A percentile compares a stretch with the other conserved stretches of the same genome.
phyloP scores from a whole-genome alignment of 2,113 vertebrate genomes.

The Copsychus sechellarum region DNA sequence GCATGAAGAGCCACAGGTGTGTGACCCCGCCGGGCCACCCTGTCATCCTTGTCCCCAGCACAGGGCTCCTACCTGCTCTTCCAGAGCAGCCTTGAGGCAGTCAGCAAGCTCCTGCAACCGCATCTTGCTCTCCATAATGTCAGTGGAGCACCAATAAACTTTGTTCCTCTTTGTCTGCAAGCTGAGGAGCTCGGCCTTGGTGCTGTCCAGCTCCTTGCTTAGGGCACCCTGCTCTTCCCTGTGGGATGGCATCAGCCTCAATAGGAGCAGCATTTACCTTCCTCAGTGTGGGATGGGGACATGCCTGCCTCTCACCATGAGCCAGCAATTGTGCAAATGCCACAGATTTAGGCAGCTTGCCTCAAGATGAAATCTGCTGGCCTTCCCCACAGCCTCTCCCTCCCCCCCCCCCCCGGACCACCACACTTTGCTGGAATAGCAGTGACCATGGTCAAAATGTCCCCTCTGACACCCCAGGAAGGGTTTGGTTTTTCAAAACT shows the following conservation, averaged over 20 bases:
- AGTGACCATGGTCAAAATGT: rapidly evolving
- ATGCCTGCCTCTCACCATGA: rapidly evolving
- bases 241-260: not conserved
- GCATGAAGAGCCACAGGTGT: rapidly evolving
- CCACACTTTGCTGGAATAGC: not conserved
- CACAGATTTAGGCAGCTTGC: not conserved
- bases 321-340: not conserved
- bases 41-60: not conserved
- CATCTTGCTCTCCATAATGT: not conserved
- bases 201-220: conserved; percentile 1
- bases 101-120: not conserved
- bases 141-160: conserved; percentile 16
- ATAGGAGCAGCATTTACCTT: not conserved
- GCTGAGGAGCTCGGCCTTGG: not conserved
- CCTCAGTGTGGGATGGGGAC: rapidly evolving
- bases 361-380: not conserved
- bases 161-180: conserved; percentile 43
- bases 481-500: rapidly evolving
- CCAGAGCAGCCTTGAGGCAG: not conserved
- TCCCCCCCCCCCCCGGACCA: rapidly evolving
- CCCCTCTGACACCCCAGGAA: not conserved
- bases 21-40: rapidly evolving
- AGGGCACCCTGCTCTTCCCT: conserved; percentile 33
- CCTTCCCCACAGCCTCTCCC: not conserved
- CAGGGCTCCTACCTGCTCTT: conserved; percentile 40